Base-by-base conservation (phyloP, 2,113 vertebrate species). In the Chinchilla lanigera region DNA sequence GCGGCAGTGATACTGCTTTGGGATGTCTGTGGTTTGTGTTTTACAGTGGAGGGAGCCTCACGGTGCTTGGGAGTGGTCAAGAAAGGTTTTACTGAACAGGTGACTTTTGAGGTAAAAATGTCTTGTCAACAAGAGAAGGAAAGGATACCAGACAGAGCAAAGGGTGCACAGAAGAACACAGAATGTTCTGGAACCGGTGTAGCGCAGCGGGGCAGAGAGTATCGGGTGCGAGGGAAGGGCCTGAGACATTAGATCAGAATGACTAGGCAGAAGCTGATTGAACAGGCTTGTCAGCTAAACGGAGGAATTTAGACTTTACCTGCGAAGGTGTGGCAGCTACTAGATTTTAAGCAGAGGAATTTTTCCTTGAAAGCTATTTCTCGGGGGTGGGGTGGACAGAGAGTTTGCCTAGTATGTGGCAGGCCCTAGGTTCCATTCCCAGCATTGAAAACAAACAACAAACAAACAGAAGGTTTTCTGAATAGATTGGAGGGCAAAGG, bases 301-400 rank as follows among this genome's bases (percentile, higher is more conserved):
- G 56, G 88, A 86, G 80, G 78, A 92, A 50, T 89, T 77, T 94
- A 90, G 85, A 94, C 73, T 89, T 95, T 67, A 92, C 73, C 44
- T 47, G 44, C n/a, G 3, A 80, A 52, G 86, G 60, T 86, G 24
- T 69, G n/a, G n/a, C 38, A 54, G 47, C 33, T 41, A 41, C 33
- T 14, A 7, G 58, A 75, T 95, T 96, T 92, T 63, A 88, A 90
- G 75, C n/a, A 41, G 71, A 89, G 14, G 30, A 89, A 50, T 69
- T 80, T 92, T 86, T 90, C 58, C 75, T 30, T 95, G 60, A 86
- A 61, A 86, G 80, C 19, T 13, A 11, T 44, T 58, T 94, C 28
- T 60, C 12, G 22, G 47, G 56, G 61, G 20, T n/a, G 24, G 38
- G 61, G 33, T 5, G 77, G 33, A n/a, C 38, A 16, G 47, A 54